Conservation (phyloP, 2,797 vertebrate species). For the Xenentodon cancila region DNA sequence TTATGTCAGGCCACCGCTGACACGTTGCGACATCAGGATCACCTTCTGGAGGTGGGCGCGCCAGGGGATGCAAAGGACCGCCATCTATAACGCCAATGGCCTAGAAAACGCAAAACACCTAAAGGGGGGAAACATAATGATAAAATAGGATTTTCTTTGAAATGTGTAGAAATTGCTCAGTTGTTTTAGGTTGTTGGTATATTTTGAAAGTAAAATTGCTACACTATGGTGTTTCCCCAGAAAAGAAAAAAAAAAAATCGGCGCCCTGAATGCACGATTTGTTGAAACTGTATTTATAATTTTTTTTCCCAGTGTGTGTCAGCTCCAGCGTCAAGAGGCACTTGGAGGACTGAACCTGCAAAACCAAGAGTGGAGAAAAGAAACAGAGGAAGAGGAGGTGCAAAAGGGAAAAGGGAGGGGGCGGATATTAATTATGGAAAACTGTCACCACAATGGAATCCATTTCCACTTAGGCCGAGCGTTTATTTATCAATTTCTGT, state of each 20-base stretch:
- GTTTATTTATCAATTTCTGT: constrained; percentile 45
- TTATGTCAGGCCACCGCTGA: constrained; percentile 88
- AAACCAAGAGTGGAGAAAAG: constrained; percentile 18
- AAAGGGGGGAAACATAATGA: background rate
- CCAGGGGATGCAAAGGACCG: constrained; percentile 74
- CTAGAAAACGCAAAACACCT: constrained; percentile 38
- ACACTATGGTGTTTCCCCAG: no score
- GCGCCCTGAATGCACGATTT: no score
- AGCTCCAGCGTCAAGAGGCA: constrained; percentile 43
- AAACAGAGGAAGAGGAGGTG: constrained; percentile 13
- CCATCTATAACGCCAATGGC: constrained; percentile 69
- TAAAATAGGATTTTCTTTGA: background rate
- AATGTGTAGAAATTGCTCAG: no score
- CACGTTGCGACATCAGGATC: constrained; percentile 88
- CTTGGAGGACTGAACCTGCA: constrained; percentile 36
- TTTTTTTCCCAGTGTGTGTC: constrained; percentile 15
- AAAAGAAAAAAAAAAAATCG: no score
- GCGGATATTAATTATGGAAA: constrained; percentile 69
- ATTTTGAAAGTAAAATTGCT: no score
- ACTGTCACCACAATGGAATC: constrained; percentile 58
- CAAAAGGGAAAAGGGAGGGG: constrained; percentile 1
- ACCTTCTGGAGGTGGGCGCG: constrained; percentile 90
- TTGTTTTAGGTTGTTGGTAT: no score
- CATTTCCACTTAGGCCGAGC: constrained; percentile 48
- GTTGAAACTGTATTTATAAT: no score